These are phyloP conservation scores for Cynopterus brachyotis DNA, from an alignment of 2,113 vertebrate species.

Conservation along the genomic window DNA sequence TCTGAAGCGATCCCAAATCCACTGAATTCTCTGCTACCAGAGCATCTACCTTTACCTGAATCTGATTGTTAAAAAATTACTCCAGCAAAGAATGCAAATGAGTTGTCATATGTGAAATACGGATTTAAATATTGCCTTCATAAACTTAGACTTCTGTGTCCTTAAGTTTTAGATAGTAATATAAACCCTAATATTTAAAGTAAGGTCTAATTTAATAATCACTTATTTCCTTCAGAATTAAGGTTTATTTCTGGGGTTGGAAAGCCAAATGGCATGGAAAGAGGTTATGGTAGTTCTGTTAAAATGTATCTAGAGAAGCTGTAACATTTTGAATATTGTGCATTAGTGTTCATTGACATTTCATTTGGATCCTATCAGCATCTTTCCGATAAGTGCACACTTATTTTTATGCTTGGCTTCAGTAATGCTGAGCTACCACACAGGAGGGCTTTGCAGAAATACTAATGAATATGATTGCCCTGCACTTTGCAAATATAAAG, in stretches of 20 bases:
- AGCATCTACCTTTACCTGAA: conserved; percentile 38
- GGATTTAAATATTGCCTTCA: not conserved
- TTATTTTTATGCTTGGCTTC: conserved; percentile 64
- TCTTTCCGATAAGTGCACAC: conserved; percentile 28
- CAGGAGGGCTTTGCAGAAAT: conserved; percentile 43
- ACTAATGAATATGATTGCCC: conserved; percentile 39
- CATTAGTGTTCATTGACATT: conserved; percentile 53
- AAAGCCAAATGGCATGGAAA: conserved; percentile 54
- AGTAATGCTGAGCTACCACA: conserved; percentile 57
- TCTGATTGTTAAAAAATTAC: conserved; percentile 5
- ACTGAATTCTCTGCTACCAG: not conserved
- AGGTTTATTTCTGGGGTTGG: not conserved
- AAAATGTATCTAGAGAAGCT: conserved; percentile 37
- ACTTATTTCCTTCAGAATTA: conserved; percentile 2
- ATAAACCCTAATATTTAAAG: conserved; percentile 34
- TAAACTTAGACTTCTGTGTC: conserved; percentile 8
- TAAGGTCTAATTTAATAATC: conserved; percentile 22
- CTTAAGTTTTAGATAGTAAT: conserved; percentile 33
- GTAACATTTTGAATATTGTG: not conserved
- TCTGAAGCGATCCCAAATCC: not conserved
- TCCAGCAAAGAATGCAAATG: conserved; percentile 24
- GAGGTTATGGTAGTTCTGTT: not conserved
- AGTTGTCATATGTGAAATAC: not conserved
- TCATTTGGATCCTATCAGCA: conserved; percentile 56
- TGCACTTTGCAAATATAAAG: conserved; percentile 53